Conservation (phyloP, 2,797 vertebrate species). For the Cyclura pinguis region DNA sequence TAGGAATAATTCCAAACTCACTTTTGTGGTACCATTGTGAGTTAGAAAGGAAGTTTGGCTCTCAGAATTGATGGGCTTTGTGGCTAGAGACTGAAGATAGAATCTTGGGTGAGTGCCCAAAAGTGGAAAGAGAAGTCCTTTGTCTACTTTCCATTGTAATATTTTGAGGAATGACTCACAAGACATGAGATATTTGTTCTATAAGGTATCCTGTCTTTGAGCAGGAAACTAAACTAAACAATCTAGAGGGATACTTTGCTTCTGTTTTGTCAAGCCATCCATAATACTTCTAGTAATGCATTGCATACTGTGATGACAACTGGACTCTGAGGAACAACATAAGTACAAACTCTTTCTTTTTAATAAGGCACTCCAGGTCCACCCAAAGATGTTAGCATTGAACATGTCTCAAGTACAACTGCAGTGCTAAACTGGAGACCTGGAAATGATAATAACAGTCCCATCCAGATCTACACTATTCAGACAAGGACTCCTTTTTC, state of each 20-base stretch:
- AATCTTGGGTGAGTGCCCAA: neutral
- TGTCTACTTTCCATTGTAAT: neutral
- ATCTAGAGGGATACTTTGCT: neutral
- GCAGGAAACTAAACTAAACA: neutral
- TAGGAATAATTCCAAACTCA: neutral
- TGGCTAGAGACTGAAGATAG: neutral
- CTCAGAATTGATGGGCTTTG: neutral
- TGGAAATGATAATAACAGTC: conserved; percentile 88
- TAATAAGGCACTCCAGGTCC: conserved; percentile 87
- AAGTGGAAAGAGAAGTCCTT: neutral
- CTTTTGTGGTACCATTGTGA: neutral
- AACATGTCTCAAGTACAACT: conserved; percentile 85
- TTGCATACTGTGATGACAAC: neutral
- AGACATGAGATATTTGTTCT: neutral
- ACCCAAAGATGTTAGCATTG: conserved; percentile 85
- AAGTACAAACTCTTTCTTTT: conserved; percentile 50
- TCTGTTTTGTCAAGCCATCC: conserved; percentile 47
- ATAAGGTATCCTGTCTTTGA: neutral
- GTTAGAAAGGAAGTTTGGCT: neutral
- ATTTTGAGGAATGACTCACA: neutral
- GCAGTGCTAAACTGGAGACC: conserved; percentile 86
- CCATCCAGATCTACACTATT: conserved; percentile 85
- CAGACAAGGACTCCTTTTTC: conserved; percentile 89
- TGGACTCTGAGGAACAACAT: neutral
- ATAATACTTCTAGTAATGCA: neutral